phyloP scores from a whole-genome alignment of 2,888 invertebrate genomes.

The Sminthurides aquaticus region DNA sequence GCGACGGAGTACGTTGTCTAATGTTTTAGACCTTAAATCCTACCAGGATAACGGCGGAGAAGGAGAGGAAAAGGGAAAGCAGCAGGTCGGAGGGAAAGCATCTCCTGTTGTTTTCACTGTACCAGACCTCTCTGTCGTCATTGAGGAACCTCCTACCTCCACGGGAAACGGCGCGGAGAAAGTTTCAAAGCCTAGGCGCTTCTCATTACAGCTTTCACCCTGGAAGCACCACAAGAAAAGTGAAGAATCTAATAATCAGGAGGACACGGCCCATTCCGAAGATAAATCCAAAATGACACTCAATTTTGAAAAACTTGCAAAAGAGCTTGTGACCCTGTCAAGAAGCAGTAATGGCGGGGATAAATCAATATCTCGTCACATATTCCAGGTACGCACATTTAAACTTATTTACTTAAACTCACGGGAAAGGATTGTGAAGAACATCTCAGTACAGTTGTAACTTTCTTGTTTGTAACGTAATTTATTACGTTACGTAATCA shows the following conservation, averaged over 20 bases:
- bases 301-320: slow-evolving; percentile 34
- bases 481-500: neutral
- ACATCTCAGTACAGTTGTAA: too few species aligned
- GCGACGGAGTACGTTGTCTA: neutral
- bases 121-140: neutral
- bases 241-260: neutral
- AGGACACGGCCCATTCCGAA: neutral
- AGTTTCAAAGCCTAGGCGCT: neutral
- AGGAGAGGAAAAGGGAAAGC: neutral
- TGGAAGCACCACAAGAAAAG: neutral
- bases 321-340: slow-evolving; percentile 21
- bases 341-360: neutral
- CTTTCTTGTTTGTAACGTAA: too few species aligned
- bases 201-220: neutral
- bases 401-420: neutral
- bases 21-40: neutral
- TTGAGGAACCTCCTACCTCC: neutral
- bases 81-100: neutral
- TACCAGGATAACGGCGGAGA: neutral
- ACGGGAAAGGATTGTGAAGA: neutral
- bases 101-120: neutral
- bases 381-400: neutral
- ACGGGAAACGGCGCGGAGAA: neutral
- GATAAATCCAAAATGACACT: slow-evolving; percentile 15
- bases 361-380: neutral